These are phyloP conservation scores for Eupithecia abbreviata DNA, from an alignment of 2,888 invertebrate genomes.

Conservation along the genomic window DNA sequence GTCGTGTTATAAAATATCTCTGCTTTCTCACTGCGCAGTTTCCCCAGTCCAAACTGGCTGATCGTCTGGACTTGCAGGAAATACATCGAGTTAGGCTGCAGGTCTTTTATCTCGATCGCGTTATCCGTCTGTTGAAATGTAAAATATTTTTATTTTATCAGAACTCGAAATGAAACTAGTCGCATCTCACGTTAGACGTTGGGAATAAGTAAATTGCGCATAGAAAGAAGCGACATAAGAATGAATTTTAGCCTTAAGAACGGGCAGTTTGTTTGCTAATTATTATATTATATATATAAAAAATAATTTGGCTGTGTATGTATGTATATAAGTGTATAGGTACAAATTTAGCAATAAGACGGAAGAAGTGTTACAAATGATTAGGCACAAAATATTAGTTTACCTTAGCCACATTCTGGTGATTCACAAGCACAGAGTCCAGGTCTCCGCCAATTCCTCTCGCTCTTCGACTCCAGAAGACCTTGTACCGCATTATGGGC, in stretches of 20 bases:
- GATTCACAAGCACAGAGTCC: constrained; percentile 86
- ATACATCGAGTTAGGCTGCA: constrained; percentile 88
- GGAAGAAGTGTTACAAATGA: not conserved
- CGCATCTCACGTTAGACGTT: too few species aligned
- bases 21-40: constrained; percentile 88
- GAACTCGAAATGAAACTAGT: too few species aligned
- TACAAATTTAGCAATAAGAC: too few species aligned
- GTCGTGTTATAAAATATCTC: constrained; percentile 89
- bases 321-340: too few species aligned
- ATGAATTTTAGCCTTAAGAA: too few species aligned
- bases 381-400: not conserved
- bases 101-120: constrained; percentile 85
- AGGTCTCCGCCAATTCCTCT: constrained; percentile 83
- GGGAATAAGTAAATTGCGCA: too few species aligned
- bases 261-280: too few species aligned
- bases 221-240: too few species aligned
- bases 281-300: too few species aligned
- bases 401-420: constrained; percentile 86
- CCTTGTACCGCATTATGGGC: constrained; percentile 87
- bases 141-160: too few species aligned
- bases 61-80: constrained; percentile 91
- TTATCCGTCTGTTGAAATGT: constrained; percentile 81
- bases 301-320: too few species aligned
- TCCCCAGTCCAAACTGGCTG: constrained; percentile 86
- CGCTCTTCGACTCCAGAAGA: constrained; percentile 89